Evolutionary conservation across 2,888 invertebrate genomes (phyloP), one percentile per base, ranked within the genome.

Genomic region (Heteromurus nitidus): DNA sequence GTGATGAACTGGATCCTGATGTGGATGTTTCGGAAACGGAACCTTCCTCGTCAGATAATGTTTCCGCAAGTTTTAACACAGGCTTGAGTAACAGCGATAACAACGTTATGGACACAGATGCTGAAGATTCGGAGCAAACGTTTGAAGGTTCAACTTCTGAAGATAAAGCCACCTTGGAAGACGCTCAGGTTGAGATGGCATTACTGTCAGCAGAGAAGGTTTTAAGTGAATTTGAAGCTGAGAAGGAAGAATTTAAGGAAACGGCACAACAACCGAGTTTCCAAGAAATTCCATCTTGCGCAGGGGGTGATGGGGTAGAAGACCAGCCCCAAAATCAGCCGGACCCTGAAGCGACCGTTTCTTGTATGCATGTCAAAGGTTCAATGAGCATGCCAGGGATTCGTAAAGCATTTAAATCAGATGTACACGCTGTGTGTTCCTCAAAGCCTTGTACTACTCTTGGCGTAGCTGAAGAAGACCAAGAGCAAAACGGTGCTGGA

Each of bases 381-480:
- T 79, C 76, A 11, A 36, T 50, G 0, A 85, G 82, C 67, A 83
- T 70, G 68, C 58, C 84, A 42, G 82, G 83, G 0, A 20, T 85
- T 20, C 82, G 85, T 16, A 85, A 83, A 24, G 76, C 82, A 9
- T 24, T 85, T 13, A 84, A 84, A 44, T 22, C 47, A 1, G 81
- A 85, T 9, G 26, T 80, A 0, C 76, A 67, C 18, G 36, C 50
- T 11, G 20, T 3, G 7, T 85, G 85, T 60, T 28, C 69, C 1
- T 50, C 50, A 16, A 77, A 30, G 22, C 69, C 73, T 13, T 82
- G 84, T 60, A 30, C 20, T 11, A 28, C n/a, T n/a, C n/a, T n/a
- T n/a, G n/a, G n/a, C n/a, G n/a, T 26, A 11, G 44, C 18, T 13
- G 30, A 47, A 22, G 30, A 55, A 22, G 26, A 47, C 9, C 13